Percentiles rank a stretch among this genome's conserved stretches.
Evolutionary conservation across 2,113 vertebrate genomes (phyloP).

Genomic region (Atractosteus spatula): DNA sequence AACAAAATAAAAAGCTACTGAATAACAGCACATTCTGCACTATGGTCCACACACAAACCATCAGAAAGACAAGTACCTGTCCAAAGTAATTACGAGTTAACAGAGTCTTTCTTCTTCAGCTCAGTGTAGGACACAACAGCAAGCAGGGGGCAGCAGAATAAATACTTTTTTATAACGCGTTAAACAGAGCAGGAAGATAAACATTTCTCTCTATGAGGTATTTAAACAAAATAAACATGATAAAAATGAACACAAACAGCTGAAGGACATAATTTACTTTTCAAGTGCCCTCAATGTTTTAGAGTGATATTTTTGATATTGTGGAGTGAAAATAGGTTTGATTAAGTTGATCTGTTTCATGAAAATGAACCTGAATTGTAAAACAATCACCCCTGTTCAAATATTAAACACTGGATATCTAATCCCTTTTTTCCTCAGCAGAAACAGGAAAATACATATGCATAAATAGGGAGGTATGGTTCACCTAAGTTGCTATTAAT

Average conservation of each 20-base stretch:
- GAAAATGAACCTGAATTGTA: neutral
- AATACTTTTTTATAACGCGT: conserved; percentile 43
- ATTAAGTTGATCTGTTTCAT: too few species aligned
- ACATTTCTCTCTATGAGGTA: conserved; percentile 18
- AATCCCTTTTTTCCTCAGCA: too few species aligned
- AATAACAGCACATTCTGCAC: conserved; percentile 34
- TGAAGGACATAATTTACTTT: neutral
- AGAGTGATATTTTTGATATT: neutral
- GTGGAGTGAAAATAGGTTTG: too few species aligned
- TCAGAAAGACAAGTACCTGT: conserved; percentile 61
- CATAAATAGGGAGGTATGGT: too few species aligned
- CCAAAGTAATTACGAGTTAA: conserved; percentile 37
- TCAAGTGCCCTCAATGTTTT: neutral
- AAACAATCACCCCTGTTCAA: neutral
- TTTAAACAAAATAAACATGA: conserved; percentile 14
- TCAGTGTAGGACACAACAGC: conserved; percentile 40
- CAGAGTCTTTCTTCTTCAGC: conserved; percentile 66
- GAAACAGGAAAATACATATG: too few species aligned
- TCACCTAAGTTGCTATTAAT: too few species aligned
- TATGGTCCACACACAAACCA: conserved; percentile 47
- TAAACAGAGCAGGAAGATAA: conserved; percentile 11
- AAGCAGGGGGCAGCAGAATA: conserved; percentile 53
- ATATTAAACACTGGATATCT: too few species aligned
- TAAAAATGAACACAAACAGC: neutral
- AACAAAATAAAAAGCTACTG: conserved; percentile 32